Percentiles rank a stretch among this genome's conserved stretches.
phyloP scores from a whole-genome alignment of 2,888 invertebrate genomes.

The Morinoia aosen region DNA sequence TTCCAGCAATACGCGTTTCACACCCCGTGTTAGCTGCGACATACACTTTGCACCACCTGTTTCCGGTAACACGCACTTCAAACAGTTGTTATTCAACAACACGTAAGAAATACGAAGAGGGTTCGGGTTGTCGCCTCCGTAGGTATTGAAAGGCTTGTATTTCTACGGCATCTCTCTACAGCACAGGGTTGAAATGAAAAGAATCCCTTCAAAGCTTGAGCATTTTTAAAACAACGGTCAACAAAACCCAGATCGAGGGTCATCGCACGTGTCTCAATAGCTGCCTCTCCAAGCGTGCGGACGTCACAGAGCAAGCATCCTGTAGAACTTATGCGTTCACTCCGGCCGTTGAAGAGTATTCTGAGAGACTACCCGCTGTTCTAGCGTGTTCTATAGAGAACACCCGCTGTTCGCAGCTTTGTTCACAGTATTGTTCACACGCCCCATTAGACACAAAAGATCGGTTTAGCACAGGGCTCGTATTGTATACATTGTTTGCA shows the following conservation, averaged over 20 bases:
- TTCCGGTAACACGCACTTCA: neutral
- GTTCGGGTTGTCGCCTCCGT: neutral
- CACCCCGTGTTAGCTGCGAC: neutral
- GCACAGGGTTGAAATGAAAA: too few species aligned
- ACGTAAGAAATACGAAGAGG: neutral
- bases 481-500: constrained; percentile 48
- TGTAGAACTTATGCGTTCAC: neutral
- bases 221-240: neutral
- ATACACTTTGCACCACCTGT: neutral
- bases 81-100: too few species aligned
- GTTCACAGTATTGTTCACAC: constrained; percentile 41
- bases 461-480: constrained; percentile 46
- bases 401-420: constrained; percentile 39
- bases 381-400: constrained; percentile 9
- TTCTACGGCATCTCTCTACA: neutral
- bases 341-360: neutral
- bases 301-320: neutral
- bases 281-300: neutral
- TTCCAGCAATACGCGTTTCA: neutral
- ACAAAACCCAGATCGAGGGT: neutral
- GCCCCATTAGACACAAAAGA: constrained; percentile 49
- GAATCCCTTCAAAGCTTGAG: neutral
- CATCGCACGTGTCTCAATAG: neutral
- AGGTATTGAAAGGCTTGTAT: neutral
- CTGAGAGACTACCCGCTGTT: neutral